A percentile compares a stretch with the other conserved stretches of the same genome.
These are phyloP conservation scores for Rhyacophila brunnea DNA, from an alignment of 1,140 invertebrate species.

Conservation along the genomic window DNA sequence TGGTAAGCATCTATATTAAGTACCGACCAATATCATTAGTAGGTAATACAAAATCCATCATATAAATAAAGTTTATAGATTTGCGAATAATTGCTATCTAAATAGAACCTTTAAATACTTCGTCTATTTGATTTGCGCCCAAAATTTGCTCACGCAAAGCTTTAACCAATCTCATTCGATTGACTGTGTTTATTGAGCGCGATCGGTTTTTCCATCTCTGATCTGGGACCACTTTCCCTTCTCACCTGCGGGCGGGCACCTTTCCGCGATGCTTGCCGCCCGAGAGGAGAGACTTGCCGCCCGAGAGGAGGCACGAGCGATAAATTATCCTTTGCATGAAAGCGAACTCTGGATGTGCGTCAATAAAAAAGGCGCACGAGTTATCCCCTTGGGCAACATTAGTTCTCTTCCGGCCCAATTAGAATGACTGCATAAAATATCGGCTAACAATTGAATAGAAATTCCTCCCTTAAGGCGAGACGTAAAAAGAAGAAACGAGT, in stretches of 20 bases:
- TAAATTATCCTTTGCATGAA: slow-evolving; percentile 33
- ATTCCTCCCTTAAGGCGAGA: slow-evolving; percentile 23
- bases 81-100: no score
- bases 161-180: no score
- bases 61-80: no score
- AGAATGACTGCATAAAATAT: slow-evolving; percentile 37
- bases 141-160: no score
- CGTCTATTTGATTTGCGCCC: no score
- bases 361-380: slow-evolving; percentile 20
- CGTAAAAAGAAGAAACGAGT: slow-evolving; percentile 17
- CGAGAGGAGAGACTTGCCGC: no score
- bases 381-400: slow-evolving; percentile 30
- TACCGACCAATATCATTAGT: no score
- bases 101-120: no score
- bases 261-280: slow-evolving; percentile 8
- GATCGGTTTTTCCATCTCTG: background rate
- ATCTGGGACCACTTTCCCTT: background rate
- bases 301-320: background rate
- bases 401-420: slow-evolving; percentile 35
- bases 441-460: slow-evolving; percentile 35
- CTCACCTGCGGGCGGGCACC: background rate
- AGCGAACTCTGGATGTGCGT: slow-evolving; percentile 22
- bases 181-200: no score
- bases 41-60: no score
- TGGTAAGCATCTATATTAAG: no score